These are phyloP conservation scores for Ophioderma brevispina DNA, from an alignment of 35 echinoderm and acorn worm genomes.

Conservation along the genomic window DNA sequence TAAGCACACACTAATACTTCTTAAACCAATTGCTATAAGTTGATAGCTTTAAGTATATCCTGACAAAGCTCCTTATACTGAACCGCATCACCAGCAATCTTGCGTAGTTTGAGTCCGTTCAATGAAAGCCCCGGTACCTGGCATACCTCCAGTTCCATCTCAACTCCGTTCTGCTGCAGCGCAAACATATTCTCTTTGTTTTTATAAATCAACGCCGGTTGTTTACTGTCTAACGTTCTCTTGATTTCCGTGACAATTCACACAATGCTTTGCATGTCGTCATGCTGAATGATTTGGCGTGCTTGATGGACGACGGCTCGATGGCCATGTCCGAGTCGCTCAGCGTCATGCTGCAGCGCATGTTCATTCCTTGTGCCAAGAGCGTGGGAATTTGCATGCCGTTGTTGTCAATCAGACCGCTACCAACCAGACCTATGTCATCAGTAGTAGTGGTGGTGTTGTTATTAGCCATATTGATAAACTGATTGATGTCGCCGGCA, in stretches of 20 bases:
- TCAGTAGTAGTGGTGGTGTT: constrained; percentile 50
- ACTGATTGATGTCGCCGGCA: constrained; percentile 63
- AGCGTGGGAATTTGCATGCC: constrained; percentile 56
- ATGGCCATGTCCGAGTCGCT: constrained; percentile 66
- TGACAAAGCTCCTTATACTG: constrained; percentile 92
- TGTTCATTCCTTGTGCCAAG: constrained; percentile 83
- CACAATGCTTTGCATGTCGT: constrained; percentile 81
- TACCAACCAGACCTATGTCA: constrained; percentile 42
- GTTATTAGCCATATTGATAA: constrained; percentile 77
- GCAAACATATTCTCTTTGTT: constrained; percentile 92
- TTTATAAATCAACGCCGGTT: constrained; percentile 77
- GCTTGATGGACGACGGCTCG: constrained; percentile 82
- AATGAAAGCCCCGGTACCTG: constrained; percentile 82
- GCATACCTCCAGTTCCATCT: constrained; percentile 96
- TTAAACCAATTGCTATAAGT: constrained; percentile 56
- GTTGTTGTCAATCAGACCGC: constrained; percentile 1
- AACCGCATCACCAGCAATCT: constrained; percentile 81
- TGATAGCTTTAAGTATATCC: constrained; percentile 90
- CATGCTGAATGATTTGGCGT: constrained; percentile 90
- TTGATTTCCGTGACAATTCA: constrained; percentile 92
- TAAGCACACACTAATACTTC: no score
- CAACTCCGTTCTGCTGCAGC: constrained; percentile 76
- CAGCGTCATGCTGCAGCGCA: constrained; percentile 61
- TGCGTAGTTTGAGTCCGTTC: constrained; percentile 88
- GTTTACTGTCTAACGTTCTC: constrained; percentile 81